Base-by-base conservation (phyloP, 64 coral and sea anemone species). In the Actinia tenebrosa region DNA sequence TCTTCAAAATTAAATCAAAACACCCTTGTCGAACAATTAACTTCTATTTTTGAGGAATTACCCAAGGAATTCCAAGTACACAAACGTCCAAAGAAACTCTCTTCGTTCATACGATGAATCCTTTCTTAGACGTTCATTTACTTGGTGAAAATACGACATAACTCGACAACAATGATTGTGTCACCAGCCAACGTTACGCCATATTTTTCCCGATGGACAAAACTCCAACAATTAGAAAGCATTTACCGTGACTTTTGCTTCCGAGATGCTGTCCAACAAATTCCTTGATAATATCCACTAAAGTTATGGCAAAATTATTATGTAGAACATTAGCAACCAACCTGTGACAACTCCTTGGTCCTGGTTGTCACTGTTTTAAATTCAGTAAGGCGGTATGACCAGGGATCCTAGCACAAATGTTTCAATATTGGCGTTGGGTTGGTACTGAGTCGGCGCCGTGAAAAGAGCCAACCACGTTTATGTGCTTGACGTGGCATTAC, bases 401-500 rank as follows among this genome's bases (percentile, higher is more conserved):
- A 87, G 84, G 78, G 86, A 64, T 88, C 81, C 86, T 86, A 84
- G 84, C 88, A 87, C 91, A 93, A 97, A 93, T 96, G 84, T 93
- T 97, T 97, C 94, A 92, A 97, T 97, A 93, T 89, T 89, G 84
- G 86, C 85, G 87, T 71, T 87, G 83, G 85, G 82, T 37, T 27
- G 80, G 64, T 82, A 84, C 18, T 80, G 81, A 82, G 89, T 90
- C 91, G 89, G 94, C 92, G 94, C 91, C 87, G 86, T 84, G 25
- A 60, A 27, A 84, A 87, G 61, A 80, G 86, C 94, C 94, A 97
- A 97, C 89, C 94, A 89, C 88, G 87, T 86, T 93, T 83, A 89
- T 89, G 86, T 90, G 91, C 94, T 93, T 97, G 94, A 97, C 94
- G 94, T 97, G 94, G 94, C 94, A 97, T 97, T 97, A 97, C 94